Percentiles rank a stretch among this genome's conserved stretches.
These are phyloP conservation scores for Candoia aspera DNA, from an alignment of 2,113 vertebrate species.

Conservation along the genomic window DNA sequence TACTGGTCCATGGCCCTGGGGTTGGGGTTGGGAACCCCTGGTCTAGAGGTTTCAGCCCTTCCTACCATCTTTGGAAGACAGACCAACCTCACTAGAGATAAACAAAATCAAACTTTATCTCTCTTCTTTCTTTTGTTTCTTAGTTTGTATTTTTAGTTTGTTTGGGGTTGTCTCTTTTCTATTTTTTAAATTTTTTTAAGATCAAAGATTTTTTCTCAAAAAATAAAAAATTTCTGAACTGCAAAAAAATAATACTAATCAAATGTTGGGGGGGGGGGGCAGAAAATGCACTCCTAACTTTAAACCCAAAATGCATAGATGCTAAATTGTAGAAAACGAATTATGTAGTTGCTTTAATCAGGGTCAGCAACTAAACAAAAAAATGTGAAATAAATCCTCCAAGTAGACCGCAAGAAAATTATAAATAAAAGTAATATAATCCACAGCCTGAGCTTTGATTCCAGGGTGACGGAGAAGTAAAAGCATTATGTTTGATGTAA, in stretches of 20 bases:
- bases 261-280: too few relatives aligned
- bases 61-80: background rate
- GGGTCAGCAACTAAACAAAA: background rate
- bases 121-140: background rate
- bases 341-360: background rate
- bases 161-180: background rate
- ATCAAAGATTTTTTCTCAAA: too few relatives aligned
- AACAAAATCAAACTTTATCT: background rate
- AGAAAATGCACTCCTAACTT: too few relatives aligned
- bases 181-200: too few relatives aligned
- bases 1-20: too few relatives aligned
- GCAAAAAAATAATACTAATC: too few relatives aligned
- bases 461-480: background rate
- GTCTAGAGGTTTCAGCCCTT: background rate
- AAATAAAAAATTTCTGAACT: too few relatives aligned
- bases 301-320: too few relatives aligned
- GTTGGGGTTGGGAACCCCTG: too few relatives aligned
- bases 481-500: background rate
- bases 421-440: background rate
- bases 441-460: background rate
- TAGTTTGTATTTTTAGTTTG: background rate
- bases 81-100: background rate
- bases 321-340: background rate
- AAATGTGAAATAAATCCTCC: background rate
- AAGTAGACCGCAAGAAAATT: background rate